Base-by-base conservation (phyloP, 2,797 vertebrate genomes). In the Lutjanus campechanus region DNA sequence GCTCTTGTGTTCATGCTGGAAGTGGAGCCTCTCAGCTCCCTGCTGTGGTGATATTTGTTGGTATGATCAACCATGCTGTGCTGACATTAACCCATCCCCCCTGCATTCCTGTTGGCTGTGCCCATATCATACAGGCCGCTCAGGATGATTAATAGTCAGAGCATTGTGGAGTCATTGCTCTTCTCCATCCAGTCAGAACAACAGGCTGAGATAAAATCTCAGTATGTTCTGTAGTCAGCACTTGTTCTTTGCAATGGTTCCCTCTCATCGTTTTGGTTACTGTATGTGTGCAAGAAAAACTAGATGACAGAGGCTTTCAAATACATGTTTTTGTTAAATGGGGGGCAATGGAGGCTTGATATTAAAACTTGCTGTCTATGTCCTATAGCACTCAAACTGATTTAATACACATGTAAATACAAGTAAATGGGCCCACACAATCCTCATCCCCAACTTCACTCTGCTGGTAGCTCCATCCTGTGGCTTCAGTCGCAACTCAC, bases 141-240 rank as follows among this genome's bases (percentile, higher is more conserved):
- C 82, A 73, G 59, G 69, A 91, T 93, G 93, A 95, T 95, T 94
- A 90, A 94, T 95, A 85, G 89, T 88, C 84, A 54, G 79, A 86
- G 87, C 80, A 59, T 91, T 91, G 86, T 82, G 87, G 87, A 92
- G 85, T 89, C 89, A 90, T 93, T 87, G 84, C 88, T 93, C 87
- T 89, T 92, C 83, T 90, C 71, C 9, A 81, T 76, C 75, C 61
- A 85, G 84, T 88, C 70, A 84, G 74, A 89, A 93, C 82, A 90
- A 86, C 84, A 68, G 47, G 79, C 80, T 13, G 75, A 85, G 92
- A 94, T 95, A 90, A 25, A 61, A 93, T 93, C 91, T 92, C 54
- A 75, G 77, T 73, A 41, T 88, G 84, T 71, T 88, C 85, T 89
- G 83, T 71, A 91, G 91, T 91, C 87, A 91, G 90, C 91, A 88